Evolutionary conservation across 2,888 invertebrate genomes (phyloP).

Genomic region (Odontothrips loti): DNA sequence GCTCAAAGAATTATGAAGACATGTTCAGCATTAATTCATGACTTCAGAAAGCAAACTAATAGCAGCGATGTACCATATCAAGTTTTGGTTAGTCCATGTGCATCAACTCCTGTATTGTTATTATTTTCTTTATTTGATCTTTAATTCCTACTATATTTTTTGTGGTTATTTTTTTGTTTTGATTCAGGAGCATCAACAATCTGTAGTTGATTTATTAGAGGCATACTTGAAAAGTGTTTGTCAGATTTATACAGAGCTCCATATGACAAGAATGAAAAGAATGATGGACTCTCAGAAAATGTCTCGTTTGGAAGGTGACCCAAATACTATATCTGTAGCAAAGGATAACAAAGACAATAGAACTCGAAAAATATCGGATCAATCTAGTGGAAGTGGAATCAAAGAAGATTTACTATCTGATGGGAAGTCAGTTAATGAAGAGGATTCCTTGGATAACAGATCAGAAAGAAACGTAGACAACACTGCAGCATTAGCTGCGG

Average conservation of each 20-base stretch:
- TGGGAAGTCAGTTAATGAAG: conserved; percentile 28
- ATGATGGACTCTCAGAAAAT: conserved; percentile 78
- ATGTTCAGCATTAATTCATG: conserved; percentile 71
- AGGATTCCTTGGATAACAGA: conserved; percentile 27
- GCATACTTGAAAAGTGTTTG: conserved; percentile 80
- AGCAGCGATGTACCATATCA: neutral
- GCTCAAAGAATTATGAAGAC: conserved; percentile 79
- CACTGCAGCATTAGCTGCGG: conserved; percentile 31
- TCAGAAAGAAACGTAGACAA: conserved; percentile 30
- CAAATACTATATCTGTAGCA: conserved; percentile 31
- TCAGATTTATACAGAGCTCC: conserved; percentile 82
- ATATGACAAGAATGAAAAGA: conserved; percentile 79
- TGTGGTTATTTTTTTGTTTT: neutral
- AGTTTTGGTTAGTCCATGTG: conserved; percentile 32
- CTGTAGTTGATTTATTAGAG: conserved; percentile 69
- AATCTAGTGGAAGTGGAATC: conserved; percentile 41
- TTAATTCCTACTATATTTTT: neutral
- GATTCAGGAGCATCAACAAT: conserved; percentile 63
- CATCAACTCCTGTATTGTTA: conserved; percentile 48
- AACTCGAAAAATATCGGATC: conserved; percentile 42
- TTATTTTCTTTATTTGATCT: neutral
- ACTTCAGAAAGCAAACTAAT: conserved; percentile 56
- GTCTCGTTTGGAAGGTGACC: conserved; percentile 48
- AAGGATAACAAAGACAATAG: conserved; percentile 40
- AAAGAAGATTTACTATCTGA: conserved; percentile 40